A percentile compares a stretch with the other conserved stretches of the same genome.
These are phyloP conservation scores for Tetramorium alpestre DNA, from an alignment of 1,140 invertebrate genomes.

Conservation along the genomic window DNA sequence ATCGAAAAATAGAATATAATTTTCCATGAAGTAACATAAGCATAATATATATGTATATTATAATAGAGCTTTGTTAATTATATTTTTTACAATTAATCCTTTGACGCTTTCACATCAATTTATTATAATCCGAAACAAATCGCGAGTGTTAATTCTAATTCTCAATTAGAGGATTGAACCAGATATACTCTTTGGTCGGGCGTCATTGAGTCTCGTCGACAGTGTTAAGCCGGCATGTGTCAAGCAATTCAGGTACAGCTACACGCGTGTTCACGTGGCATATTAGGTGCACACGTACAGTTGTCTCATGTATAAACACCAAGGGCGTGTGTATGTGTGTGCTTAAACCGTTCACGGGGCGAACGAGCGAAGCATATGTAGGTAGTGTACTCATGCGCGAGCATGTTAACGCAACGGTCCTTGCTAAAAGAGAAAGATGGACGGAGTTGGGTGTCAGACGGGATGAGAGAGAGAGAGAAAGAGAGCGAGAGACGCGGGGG, in stretches of 20 bases:
- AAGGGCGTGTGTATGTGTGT: neutral
- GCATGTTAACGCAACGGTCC: slow-evolving; percentile 46
- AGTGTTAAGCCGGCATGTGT: slow-evolving; percentile 56
- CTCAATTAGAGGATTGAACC: slow-evolving; percentile 42
- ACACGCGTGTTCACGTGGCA: slow-evolving; percentile 53
- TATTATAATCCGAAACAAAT: slow-evolving; percentile 8
- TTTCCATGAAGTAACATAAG: neutral
- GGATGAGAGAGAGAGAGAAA: slow-evolving; percentile 18
- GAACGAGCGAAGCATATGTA: slow-evolving; percentile 52
- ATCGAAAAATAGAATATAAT: neutral
- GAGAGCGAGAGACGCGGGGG: neutral
- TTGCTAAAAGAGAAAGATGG: slow-evolving; percentile 42
- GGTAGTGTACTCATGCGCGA: slow-evolving; percentile 45
- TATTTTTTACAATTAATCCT: neutral
- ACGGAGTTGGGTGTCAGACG: neutral
- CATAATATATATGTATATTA: neutral
- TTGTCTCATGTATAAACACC: slow-evolving; percentile 56
- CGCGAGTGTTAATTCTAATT: neutral
- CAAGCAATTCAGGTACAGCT: slow-evolving; percentile 61
- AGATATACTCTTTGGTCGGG: slow-evolving; percentile 56
- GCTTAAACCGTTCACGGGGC: slow-evolving; percentile 8
- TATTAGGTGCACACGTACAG: slow-evolving; percentile 45
- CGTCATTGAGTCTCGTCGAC: slow-evolving; percentile 57
- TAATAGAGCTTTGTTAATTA: neutral
- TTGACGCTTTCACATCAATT: neutral